phyloP scores from a whole-genome alignment of 2,113 vertebrate genomes.

The Diadophis punctatus region DNA sequence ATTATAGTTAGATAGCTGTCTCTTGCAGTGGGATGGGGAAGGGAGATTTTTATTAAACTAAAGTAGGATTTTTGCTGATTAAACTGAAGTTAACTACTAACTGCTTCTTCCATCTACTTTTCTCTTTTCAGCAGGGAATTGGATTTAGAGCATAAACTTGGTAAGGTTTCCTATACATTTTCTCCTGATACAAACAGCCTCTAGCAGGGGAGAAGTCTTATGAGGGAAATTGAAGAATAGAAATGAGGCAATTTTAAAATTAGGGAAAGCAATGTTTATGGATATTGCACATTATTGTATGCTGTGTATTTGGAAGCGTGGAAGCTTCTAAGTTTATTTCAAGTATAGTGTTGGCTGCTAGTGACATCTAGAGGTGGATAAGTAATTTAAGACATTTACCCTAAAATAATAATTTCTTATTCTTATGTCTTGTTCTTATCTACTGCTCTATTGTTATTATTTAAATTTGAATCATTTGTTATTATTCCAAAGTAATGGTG shows the following conservation, averaged over 20 bases:
- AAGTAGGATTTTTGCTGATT: not conserved
- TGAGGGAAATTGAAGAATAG: not conserved
- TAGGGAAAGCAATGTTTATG: not conserved
- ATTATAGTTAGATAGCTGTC: not conserved
- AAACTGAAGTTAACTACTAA: not conserved
- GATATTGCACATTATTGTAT: not conserved
- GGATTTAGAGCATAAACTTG: not conserved
- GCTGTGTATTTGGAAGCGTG: not conserved
- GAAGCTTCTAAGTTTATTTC: not conserved
- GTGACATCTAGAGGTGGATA: conserved; percentile 1
- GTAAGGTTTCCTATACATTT: not conserved
- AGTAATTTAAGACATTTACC: not conserved
- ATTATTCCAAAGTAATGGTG: not conserved
- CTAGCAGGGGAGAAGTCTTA: not conserved
- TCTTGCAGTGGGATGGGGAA: not conserved
- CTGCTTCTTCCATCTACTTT: not conserved
- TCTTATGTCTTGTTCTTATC: not conserved
- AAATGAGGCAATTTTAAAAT: not conserved
- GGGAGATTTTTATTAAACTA: not conserved
- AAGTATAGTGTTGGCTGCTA: not conserved
- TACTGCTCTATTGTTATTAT: not conserved
- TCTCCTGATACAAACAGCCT: not conserved
- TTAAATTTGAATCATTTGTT: not conserved
- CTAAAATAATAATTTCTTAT: not conserved
- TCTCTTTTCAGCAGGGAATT: not conserved